These are phyloP conservation scores for Trichoplusia ni DNA, from an alignment of 1,140 invertebrate species.

Conservation along the genomic window DNA sequence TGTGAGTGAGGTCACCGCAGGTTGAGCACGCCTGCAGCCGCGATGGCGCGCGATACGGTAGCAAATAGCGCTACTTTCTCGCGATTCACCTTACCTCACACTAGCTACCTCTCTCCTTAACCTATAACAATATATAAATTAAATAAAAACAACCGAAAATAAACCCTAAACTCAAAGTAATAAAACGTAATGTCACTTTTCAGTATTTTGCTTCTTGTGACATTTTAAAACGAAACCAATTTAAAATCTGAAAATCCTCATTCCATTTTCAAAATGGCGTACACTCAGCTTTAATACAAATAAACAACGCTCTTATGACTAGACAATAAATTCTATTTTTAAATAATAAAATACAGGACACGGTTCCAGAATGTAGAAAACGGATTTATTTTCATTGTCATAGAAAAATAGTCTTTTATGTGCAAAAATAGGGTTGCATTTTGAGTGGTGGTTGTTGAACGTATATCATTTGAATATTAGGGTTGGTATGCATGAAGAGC, in stretches of 20 bases:
- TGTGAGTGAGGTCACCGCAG: background rate
- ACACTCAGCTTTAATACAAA: constrained; percentile 24
- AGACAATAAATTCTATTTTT: constrained; percentile 17
- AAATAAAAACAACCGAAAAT: constrained; percentile 31
- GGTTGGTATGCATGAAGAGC: constrained; percentile 73
- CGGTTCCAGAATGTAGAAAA: constrained; percentile 42
- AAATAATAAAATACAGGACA: constrained; percentile 1
- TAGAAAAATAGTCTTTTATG: constrained; percentile 51
- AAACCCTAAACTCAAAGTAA: constrained; percentile 30
- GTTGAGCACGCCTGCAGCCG: constrained; percentile 53
- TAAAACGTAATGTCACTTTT: constrained; percentile 35
- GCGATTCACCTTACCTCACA: constrained; percentile 76
- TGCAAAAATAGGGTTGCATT: constrained; percentile 54
- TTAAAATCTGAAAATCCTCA: constrained; percentile 66
- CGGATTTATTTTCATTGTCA: background rate
- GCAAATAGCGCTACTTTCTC: constrained; percentile 79
- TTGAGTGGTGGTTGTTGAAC: constrained; percentile 39
- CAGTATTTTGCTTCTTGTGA: constrained; percentile 35
- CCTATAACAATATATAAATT: constrained; percentile 49
- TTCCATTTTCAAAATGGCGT: constrained; percentile 48
- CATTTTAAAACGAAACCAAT: constrained; percentile 50
- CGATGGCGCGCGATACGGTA: constrained; percentile 80
- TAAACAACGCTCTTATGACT: constrained; percentile 35
- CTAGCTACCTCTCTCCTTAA: constrained; percentile 58
- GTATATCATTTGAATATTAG: constrained; percentile 62